Base-by-base conservation (phyloP, 1,140 invertebrate species). In the Conus ventricosus region DNA sequence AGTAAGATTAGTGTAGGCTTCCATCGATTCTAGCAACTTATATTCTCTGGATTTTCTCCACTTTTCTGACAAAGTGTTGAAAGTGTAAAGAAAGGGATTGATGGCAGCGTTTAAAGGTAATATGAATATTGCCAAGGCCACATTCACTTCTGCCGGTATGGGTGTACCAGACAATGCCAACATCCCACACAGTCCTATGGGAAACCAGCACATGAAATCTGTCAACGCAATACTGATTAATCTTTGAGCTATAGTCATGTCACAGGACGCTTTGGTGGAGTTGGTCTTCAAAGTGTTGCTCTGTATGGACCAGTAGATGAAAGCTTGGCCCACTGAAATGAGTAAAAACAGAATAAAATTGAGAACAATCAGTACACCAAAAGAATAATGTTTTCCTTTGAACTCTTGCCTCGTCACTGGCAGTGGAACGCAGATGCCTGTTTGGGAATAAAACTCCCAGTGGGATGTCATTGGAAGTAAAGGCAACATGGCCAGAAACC, bases 1-100 rank as follows among this genome's bases (percentile, higher is more conserved):
- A 39, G 25, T 25, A 15, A 80, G 51, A 80, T 7, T n/a, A 20
- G 20, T 53, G 39, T 51, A 13, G 7, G 27, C 51, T 27, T 82
- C 39, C 25, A 53, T 51, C 20, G 8, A 51, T 63, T 63, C 17
- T 63, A 63, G 20, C 25, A 57, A 11, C 15, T 27, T 23, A 25
- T 8, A 23, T 27, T 84, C 83, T n/a, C 25, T 55, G 20, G 55
- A 13, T 23, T 53, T 39, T 20, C 83, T 39, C 60, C 54, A 8
- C 8, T 63, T 51, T 51, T 85, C 55, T 53, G 60, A 23, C 17
- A 85, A 53, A n/a, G 55, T 54, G 88, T 89, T 89, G 1, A 80
- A 53, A 7, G 92, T 91, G 84, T 92, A 92, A 8, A 92, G 84
- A 27, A 92, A 89, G 4, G 92, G 92, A 39, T 92, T 92, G 11